Evolutionary conservation across 2,113 vertebrate species (phyloP).

Genomic region (Proteles cristata): DNA sequence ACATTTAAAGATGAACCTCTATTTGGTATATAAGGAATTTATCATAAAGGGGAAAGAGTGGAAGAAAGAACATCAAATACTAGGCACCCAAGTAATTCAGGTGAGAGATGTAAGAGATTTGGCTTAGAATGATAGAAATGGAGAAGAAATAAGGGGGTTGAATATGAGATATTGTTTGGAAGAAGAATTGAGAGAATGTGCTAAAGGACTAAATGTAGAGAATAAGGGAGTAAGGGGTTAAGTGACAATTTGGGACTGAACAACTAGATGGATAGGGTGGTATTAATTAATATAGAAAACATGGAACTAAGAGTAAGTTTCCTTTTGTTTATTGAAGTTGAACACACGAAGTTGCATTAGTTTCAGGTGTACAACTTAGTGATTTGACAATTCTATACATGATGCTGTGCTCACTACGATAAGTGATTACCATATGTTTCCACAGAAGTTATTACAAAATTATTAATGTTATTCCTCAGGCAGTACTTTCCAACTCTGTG

Average conservation of each 20-base stretch:
- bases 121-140: neutral
- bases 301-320: neutral
- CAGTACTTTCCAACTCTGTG: neutral
- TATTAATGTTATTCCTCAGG: neutral
- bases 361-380: neutral
- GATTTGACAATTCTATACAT: neutral
- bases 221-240: neutral
- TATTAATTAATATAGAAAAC: neutral
- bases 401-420: neutral
- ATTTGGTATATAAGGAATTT: neutral
- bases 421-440: neutral
- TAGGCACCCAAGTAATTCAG: neutral
- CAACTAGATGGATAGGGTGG: neutral
- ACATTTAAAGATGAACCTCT: neutral
- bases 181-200: neutral
- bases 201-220: neutral
- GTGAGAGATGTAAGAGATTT: neutral
- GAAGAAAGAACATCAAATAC: neutral
- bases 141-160: neutral
- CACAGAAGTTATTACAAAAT: neutral
- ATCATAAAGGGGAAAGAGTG: neutral
- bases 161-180: neutral
- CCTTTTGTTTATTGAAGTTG: neutral
- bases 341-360: neutral
- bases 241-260: neutral